Evolutionary conservation across 2,797 vertebrate species (phyloP), one percentile per base, ranked within the genome.

Genomic region (Benthosema pterotum): DNA sequence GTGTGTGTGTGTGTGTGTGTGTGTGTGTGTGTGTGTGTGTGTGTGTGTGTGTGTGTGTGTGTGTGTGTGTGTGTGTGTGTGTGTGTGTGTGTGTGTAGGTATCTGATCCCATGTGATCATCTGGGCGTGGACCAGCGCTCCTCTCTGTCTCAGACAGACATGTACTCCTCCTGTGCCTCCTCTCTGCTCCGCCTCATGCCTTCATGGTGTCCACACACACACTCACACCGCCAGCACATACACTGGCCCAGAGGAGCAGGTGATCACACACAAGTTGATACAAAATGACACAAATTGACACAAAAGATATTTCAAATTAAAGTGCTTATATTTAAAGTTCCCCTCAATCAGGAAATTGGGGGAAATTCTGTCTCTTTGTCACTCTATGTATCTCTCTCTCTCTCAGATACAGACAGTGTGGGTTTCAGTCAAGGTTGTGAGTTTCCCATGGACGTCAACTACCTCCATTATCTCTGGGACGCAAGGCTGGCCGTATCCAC

Each of bases 391-490:
- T 70, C 32, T 5, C 68, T 74, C 15, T 19, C 71, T 28, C 54
- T 63, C 28, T 65, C 63, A 74, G 87, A 88, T 0, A 75, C 79
- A 0, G 87, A 90, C 67, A 83, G 79, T 0, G 82, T 88, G 0
- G 92, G 91, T 0, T 93, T 91, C 3, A 81, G 90, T 52, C 89
- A 93, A 46, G 91, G 92, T 32, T 92, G 72, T 0, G 94, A 94
- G 65, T 91, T 89, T 5, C 45, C 91, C 54, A 88, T 95, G 87
- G 94, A 96, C 46, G 92, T 93, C 28, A 96, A 95, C 89, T 99
- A 98, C 80, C 92, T 97, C 52, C 95, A 97, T 67, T 99, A 99
- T 80, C 93, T 99, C 43, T 93, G 85, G 52, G 97, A 98, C 55
- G 97, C 97, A n/a, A 90, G 93, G 14, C 76, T 87, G 56, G 90